Evolutionary conservation across 1,140 invertebrate genomes (phyloP).

Genomic region (Apis laboriosa): DNA sequence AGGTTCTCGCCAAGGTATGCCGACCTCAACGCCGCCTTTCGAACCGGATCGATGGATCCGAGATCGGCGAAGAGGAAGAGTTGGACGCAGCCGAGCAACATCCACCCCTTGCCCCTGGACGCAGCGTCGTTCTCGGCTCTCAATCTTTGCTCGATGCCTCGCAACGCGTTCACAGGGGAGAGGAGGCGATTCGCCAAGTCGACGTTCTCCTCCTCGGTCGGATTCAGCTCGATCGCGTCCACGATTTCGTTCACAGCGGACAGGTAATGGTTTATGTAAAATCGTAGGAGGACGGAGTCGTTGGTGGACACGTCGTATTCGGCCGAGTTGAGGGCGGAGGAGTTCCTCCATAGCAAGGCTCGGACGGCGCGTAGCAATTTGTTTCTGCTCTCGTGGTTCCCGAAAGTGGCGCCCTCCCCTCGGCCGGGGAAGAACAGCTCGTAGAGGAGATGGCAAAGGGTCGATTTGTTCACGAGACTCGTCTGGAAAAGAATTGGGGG

Average conservation of each 20-base stretch:
- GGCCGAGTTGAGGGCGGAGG: conserved; percentile 70
- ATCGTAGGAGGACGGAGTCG: conserved; percentile 66
- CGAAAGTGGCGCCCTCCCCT: conserved; percentile 15
- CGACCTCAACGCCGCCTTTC: conserved; percentile 86
- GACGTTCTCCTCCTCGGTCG: background rate
- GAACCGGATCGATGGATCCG: conserved; percentile 86
- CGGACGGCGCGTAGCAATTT: background rate
- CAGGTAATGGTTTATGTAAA: conserved; percentile 62
- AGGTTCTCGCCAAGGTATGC: conserved; percentile 86
- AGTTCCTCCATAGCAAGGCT: conserved; percentile 80
- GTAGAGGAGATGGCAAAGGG: conserved; percentile 69
- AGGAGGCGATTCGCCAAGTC: conserved; percentile 16
- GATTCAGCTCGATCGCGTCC: background rate
- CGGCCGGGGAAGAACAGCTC: conserved; percentile 62
- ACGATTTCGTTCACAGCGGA: conserved; percentile 52
- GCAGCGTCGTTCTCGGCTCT: conserved; percentile 24
- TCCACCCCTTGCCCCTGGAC: conserved; percentile 74
- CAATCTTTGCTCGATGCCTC: conserved; percentile 21
- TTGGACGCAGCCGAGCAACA: conserved; percentile 76
- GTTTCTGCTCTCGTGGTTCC: conserved; percentile 11
- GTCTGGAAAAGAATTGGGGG: background rate
- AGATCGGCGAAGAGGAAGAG: conserved; percentile 77
- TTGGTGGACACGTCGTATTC: conserved; percentile 65
- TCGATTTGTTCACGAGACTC: conserved; percentile 38
- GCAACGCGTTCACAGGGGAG: conserved; percentile 55